These are phyloP conservation scores for Sus cebifrons DNA, from an alignment of 2,797 vertebrate species.

Conservation along the genomic window DNA sequence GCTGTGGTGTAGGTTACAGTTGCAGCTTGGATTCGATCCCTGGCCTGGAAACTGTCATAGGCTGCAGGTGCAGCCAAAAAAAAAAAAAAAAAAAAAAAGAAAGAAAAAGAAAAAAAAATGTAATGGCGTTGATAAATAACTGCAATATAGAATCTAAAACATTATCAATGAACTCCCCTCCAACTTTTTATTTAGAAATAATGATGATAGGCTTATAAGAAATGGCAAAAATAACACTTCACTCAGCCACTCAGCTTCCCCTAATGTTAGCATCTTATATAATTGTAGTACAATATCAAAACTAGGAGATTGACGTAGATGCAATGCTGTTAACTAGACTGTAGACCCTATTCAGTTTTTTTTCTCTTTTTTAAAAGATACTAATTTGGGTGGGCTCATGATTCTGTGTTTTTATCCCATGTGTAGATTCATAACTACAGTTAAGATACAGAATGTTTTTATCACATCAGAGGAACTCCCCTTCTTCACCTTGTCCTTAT, in stretches of 20 bases:
- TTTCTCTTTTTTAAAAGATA: not conserved
- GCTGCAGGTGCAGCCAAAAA: no score
- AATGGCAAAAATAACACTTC: not conserved
- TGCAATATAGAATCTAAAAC: not conserved
- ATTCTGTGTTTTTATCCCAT: not conserved
- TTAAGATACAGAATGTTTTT: not conserved
- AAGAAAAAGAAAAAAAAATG: no score
- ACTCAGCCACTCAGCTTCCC: not conserved
- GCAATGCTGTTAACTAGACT: not conserved
- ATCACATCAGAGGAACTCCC: not conserved
- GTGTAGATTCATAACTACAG: not conserved
- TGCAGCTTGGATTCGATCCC: no score
- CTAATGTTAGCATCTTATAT: not conserved
- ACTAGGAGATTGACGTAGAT: not conserved
- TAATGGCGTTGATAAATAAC: not conserved
- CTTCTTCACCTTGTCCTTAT: not conserved
- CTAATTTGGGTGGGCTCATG: not conserved
- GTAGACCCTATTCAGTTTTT: not conserved
- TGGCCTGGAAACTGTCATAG: no score
- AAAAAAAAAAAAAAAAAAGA: no score
- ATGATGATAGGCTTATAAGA: not conserved
- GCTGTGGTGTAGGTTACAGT: no score
- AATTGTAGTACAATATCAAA: not conserved
- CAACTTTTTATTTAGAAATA: slow-evolving; percentile 32
- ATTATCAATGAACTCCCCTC: not conserved